These are phyloP conservation scores for Acanthopagrus latus DNA, from an alignment of 2,797 vertebrate species.

Conservation along the genomic window DNA sequence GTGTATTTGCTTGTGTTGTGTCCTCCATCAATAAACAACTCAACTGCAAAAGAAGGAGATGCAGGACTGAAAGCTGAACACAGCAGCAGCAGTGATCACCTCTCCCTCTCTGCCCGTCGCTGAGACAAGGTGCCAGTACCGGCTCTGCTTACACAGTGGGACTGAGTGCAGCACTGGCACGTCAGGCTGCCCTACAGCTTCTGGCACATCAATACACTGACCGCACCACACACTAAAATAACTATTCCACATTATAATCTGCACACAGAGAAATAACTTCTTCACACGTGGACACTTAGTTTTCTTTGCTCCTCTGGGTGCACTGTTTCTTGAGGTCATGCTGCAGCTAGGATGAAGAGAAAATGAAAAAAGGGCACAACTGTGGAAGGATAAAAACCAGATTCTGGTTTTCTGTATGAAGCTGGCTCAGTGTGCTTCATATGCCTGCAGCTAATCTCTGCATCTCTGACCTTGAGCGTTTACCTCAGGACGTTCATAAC, in stretches of 20 bases:
- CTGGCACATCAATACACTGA: conserved; percentile 48
- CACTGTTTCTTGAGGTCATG: conserved; percentile 36
- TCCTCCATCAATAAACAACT: conserved; percentile 31
- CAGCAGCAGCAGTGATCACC: conserved; percentile 5
- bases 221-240: background rate
- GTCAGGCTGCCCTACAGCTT: conserved; percentile 11
- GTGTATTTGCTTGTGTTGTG: background rate
- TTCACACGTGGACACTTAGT: background rate
- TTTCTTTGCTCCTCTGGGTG: conserved; percentile 11
- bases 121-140: conserved; percentile 25
- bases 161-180: conserved; percentile 38
- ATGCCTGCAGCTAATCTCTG: conserved; percentile 64
- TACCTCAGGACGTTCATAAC: conserved; percentile 69
- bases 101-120: conserved; percentile 3
- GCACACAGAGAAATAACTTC: background rate
- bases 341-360: conserved; percentile 12
- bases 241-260: background rate
- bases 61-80: conserved; percentile 18
- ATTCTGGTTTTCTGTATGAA: conserved; percentile 32
- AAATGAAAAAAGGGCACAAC: conserved; percentile 29
- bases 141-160: conserved; percentile 52
- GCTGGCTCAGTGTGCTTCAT: conserved; percentile 33
- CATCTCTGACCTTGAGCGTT: conserved; percentile 78
- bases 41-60: conserved; percentile 18
- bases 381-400: conserved; percentile 9